Evolutionary conservation across 2,113 vertebrate genomes (phyloP).

Genomic region (Periophthalmus modestus): DNA sequence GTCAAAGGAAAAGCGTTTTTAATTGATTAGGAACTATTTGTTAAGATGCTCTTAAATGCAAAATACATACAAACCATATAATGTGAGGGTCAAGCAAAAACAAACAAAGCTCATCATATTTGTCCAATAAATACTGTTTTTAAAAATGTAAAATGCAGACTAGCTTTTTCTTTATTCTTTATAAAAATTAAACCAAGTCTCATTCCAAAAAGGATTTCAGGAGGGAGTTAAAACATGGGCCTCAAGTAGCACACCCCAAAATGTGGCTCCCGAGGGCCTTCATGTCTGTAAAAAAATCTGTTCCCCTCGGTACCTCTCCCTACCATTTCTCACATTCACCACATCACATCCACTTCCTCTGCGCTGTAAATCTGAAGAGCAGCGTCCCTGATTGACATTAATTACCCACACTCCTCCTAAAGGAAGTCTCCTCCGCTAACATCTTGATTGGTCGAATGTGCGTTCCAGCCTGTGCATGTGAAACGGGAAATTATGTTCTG

Average conservation of each 20-base stretch:
- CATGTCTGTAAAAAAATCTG: conserved; percentile 68
- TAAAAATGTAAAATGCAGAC: background rate
- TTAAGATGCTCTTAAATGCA: too few relatives aligned
- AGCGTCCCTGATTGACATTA: conserved; percentile 67
- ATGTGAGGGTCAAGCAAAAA: too few relatives aligned
- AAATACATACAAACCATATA: too few relatives aligned
- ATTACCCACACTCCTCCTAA: conserved; percentile 68
- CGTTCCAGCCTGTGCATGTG: conserved; percentile 29
- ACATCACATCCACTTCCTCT: conserved; percentile 72
- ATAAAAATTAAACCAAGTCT: conserved; percentile 36
- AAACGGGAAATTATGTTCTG: conserved; percentile 73
- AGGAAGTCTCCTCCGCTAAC: conserved; percentile 61
- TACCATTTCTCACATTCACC: conserved; percentile 65
- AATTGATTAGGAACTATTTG: too few relatives aligned
- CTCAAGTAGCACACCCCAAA: conserved; percentile 58
- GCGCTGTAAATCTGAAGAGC: conserved; percentile 65
- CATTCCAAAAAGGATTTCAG: conserved; percentile 42
- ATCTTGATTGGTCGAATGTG: conserved; percentile 43
- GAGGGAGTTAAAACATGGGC: conserved; percentile 53
- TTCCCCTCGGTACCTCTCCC: conserved; percentile 50
- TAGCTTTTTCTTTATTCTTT: too few relatives aligned
- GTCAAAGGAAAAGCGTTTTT: too few relatives aligned
- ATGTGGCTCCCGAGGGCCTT: conserved; percentile 61
- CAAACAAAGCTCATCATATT: background rate
- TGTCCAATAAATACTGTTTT: background rate